Conservation (phyloP, 2,888 invertebrate genomes). For the Andrena flavipes region DNA sequence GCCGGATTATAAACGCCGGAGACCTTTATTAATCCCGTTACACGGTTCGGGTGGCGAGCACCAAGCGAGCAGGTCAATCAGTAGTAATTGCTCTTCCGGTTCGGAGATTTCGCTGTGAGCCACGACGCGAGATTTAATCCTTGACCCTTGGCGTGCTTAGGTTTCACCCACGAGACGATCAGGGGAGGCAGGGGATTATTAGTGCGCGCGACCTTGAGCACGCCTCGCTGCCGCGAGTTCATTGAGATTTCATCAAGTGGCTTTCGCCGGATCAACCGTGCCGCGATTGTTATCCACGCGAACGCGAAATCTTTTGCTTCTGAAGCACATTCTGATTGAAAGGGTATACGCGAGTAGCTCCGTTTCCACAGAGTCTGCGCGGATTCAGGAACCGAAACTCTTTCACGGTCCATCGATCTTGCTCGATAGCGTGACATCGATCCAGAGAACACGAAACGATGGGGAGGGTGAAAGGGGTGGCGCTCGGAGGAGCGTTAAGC, state of each 20-base stretch:
- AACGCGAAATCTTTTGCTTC: background rate
- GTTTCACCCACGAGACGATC: slow-evolving; percentile 36
- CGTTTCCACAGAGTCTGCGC: background rate
- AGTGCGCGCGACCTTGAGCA: slow-evolving; percentile 54
- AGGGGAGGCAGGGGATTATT: slow-evolving; percentile 44
- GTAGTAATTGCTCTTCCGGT: slow-evolving; percentile 75
- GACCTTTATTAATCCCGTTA: slow-evolving; percentile 79
- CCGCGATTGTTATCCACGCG: background rate
- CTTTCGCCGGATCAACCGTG: background rate
- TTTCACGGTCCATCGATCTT: slow-evolving; percentile 57
- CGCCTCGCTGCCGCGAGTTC: slow-evolving; percentile 33
- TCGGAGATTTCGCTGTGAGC: slow-evolving; percentile 61
- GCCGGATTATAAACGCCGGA: slow-evolving; percentile 69
- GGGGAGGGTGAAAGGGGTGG: slow-evolving; percentile 2
- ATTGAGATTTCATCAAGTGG: slow-evolving; percentile 44
- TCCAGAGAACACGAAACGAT: slow-evolving; percentile 29
- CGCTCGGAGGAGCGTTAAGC: slow-evolving; percentile 64
- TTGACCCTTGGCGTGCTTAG: slow-evolving; percentile 59
- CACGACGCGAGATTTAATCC: slow-evolving; percentile 65
- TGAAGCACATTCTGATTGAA: background rate
- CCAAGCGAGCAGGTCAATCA: slow-evolving; percentile 71
- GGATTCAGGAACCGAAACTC: background rate
- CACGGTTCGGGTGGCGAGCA: slow-evolving; percentile 63
- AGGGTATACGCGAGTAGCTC: no score
- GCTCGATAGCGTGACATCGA: slow-evolving; percentile 50